Base-by-base conservation (phyloP, 37 sponge, comb jelly and placozoan genomes). In the Amphimedon queenslandica region DNA sequence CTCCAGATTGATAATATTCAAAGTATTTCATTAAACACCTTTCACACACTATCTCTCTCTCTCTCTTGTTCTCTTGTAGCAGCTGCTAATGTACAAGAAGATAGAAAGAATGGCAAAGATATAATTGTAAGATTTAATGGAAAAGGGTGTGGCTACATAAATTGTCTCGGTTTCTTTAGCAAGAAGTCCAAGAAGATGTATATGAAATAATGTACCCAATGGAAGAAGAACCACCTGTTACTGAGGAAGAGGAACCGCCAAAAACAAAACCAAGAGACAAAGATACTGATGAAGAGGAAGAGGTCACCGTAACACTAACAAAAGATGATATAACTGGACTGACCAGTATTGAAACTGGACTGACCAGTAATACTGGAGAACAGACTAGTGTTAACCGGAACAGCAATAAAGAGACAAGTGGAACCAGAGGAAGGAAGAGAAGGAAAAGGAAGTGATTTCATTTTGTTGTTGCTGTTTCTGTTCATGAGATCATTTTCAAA, bases 231-330 rank as follows among this genome's bases (percentile, higher is more conserved):
- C 23, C 51, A 42, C 3, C 24, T 21, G 8, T 30, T 58, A 43
- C 33, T 55, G 58, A 56, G 28, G 40, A 1, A 24, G 63, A 73
- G 63, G 61, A 10, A 11, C 34, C 8, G 35, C 24, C 1, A 4
- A 42, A n/a, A 27, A 33, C 3, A 1, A n/a, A 1, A 3, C 55
- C 24, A 41, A 71, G 57, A 47, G 72, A 29, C 31, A 31, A n/a
- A 5, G 63, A 57, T 2, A 3, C 2, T 58, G 63, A 58, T 21
- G 33, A 34, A 24, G 86, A 85, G 29, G 85, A 84, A 41, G 86
- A 85, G 39, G 75, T 55, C 34, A 73, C 58, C 2, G 55, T 85
- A 10, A 47, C 73, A 37, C 55, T 85, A 34, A 78, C 74, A 2
- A 33, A 40, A 28, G 32, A 11, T 36, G 77, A 83, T 29, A 25